phyloP scores from a whole-genome alignment of 2,888 invertebrate genomes.

The Ectemnius continuus region DNA sequence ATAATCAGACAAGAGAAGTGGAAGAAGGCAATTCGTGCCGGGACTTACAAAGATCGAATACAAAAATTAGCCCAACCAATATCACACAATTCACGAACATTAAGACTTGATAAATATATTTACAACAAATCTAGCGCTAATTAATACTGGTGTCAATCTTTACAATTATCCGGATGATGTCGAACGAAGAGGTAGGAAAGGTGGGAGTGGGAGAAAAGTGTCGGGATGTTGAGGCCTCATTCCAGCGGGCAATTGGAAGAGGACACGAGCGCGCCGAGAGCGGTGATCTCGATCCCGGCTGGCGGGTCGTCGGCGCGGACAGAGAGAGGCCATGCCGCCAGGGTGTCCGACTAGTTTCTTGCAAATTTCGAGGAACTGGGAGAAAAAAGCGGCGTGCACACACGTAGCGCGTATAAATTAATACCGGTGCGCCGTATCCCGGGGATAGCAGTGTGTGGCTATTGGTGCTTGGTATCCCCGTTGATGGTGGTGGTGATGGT shows the following conservation, averaged over 20 bases:
- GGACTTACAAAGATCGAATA: no score
- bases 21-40: neutral
- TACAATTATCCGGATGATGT: no score
- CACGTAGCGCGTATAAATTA: slow-evolving; percentile 78
- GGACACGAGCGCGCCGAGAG: neutral
- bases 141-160: no score
- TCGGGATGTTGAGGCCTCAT: no score
- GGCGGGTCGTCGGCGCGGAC: slow-evolving; percentile 36
- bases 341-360: slow-evolving; percentile 77
- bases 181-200: no score
- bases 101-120: no score
- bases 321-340: slow-evolving; percentile 42
- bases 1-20: slow-evolving; percentile 41
- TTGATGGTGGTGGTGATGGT: slow-evolving; percentile 32
- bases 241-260: neutral
- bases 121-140: no score
- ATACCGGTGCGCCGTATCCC: slow-evolving; percentile 65
- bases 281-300: neutral
- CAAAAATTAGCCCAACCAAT: no score
- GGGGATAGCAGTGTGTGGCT: slow-evolving; percentile 5
- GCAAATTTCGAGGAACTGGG: slow-evolving; percentile 78
- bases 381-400: slow-evolving; percentile 77
- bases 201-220: no score
- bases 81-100: no score
- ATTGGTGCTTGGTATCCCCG: neutral